These are phyloP conservation scores for Passer domesticus DNA, from an alignment of 2,113 vertebrate genomes.

Conservation along the genomic window DNA sequence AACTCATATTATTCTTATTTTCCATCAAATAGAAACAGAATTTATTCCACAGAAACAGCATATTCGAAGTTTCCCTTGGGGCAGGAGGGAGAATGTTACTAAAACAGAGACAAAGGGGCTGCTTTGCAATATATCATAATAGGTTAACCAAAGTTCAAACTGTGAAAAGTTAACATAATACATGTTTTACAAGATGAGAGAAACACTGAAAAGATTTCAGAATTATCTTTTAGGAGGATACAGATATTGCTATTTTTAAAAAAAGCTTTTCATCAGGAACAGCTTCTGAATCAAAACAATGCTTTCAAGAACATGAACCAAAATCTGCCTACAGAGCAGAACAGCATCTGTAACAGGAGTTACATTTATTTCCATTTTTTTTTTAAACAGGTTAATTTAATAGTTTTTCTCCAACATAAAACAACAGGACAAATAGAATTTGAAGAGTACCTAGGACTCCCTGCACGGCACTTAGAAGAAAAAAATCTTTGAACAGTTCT, in stretches of 20 bases:
- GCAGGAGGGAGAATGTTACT: constrained; percentile 44
- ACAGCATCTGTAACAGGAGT: background rate
- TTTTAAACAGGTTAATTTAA: background rate
- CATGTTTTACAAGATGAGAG: constrained; percentile 14
- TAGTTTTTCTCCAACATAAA: background rate
- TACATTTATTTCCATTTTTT: background rate
- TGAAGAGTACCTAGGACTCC: background rate
- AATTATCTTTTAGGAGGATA: constrained; percentile 33
- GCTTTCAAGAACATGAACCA: background rate
- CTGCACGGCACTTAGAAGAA: background rate
- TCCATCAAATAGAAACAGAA: constrained; percentile 64
- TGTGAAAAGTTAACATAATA: background rate
- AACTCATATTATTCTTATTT: constrained; percentile 32
- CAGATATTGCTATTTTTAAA: constrained; percentile 8
- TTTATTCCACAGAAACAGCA: constrained; percentile 25
- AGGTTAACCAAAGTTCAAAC: constrained; percentile 57
- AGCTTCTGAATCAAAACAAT: constrained; percentile 47
- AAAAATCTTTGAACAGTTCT: background rate
- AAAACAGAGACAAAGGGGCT: constrained; percentile 50
- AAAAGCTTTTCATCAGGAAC: background rate
- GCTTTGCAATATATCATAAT: constrained; percentile 36
- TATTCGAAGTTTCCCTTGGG: constrained; percentile 40
- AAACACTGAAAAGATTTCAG: constrained; percentile 31
- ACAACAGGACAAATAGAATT: background rate
- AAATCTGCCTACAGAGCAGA: background rate